Evolutionary conservation across 2,888 invertebrate species (phyloP), one percentile per base, ranked within the genome.

Genomic region (Pilophorus perplexus): DNA sequence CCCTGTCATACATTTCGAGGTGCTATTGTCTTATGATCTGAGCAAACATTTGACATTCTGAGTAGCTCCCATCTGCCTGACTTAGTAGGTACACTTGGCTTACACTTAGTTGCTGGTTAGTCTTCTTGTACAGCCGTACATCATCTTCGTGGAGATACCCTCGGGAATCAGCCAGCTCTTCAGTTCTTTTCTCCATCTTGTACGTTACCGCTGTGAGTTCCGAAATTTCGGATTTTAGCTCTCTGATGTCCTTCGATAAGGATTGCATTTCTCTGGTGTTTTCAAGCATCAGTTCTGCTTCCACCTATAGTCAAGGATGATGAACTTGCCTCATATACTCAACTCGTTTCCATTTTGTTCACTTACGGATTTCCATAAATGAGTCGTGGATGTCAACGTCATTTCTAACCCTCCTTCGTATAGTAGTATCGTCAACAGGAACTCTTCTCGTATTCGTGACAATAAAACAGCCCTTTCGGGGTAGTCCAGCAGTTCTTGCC

Each of bases 101-200:
- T n/a, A n/a, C n/a, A n/a, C n/a, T n/a, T n/a, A n/a, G n/a, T n/a
- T n/a, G n/a, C n/a, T n/a, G 10, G 76, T 95, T 96, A 1, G 95
- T 94, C 78, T 93, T 90, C 80, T 93, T 95, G 68, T 95, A 80
- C 75, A 94, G 93, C 57, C 89, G 84, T 60, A 95, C 85, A 77
- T 96, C 95, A 76, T 97, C 96, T 38, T 86, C 86, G 75, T 94
- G 92, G 74, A 93, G 91, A 76, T 92, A 92, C 76, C 93, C 93
- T 75, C 95, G 94, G 0, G 94, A 91, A 55, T 89, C 85, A n/a
- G 90, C 80, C 69, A 93, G 81, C 75, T 96, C 95, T 0, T 86
- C 85, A 23, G 88, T 86, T 71, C 91, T 81, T 68, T 90, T 83
- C 75, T 93, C 91, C 62, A 90, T n/a, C 12, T 62, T 33, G 46